Evolutionary conservation across 2,113 vertebrate species (phyloP), one percentile per base, ranked within the genome.

Genomic region (Peromyscus polionotus): DNA sequence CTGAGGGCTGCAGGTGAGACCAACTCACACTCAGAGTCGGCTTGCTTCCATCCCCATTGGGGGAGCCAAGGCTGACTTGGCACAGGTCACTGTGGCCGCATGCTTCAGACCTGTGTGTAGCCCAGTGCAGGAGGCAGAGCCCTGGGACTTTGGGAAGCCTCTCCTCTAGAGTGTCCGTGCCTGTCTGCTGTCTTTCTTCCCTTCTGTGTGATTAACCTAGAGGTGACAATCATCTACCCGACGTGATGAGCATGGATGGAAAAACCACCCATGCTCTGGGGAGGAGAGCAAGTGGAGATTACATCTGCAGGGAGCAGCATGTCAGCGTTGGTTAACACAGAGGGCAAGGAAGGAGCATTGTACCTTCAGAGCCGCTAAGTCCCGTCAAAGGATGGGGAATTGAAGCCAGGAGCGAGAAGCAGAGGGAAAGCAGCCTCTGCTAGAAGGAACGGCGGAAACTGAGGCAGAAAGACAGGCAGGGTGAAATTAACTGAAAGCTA

Each of bases 1-100:
- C 1, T 57, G 76, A 68, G 14, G 28, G 22, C 22, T 22, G 22
- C 20, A 61, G 33, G 5, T 1, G 45, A 89, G 90, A 22, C 28
- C 17, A 10, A 26, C 31, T 0, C 33, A n/a, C 22, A 10, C 36
- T 20, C 0, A 0, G 4, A 28, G 1, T 4, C 33, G 2, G 26
- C 36, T 42, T 10, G 33, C 39, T 39, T n/a, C 72, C 0, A 59
- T 28, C 68, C 17, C n/a, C 36, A 0, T 8, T 5, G 14, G 24
- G 65, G 17, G 39, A 8, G 5, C 14, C 80, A n/a, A 57, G 5
- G 51, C 28, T 54, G 7, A 1, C 6, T 0, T 4, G 31, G 33
- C 20, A 7, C 45, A 42, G 80, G 70, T 0, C 26, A n/a, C 51
- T 4, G 7, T 36, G 20, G 54, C 3, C 2, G 20, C 1, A 0